Conservation (phyloP, 2,113 vertebrate genomes). For the Dicaeum eximium region DNA sequence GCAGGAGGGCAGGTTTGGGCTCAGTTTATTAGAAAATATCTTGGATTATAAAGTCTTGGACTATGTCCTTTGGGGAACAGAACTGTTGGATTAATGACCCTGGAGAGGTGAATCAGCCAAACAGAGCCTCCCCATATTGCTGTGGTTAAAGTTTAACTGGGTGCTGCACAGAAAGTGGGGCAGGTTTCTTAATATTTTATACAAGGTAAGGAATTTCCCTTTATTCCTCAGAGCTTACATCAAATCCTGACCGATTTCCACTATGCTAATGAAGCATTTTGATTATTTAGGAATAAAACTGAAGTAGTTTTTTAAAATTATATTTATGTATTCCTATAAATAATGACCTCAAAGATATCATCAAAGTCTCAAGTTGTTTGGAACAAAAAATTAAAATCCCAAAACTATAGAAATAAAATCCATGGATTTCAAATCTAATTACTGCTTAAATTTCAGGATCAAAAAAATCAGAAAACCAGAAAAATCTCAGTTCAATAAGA, state of each 20-base stretch:
- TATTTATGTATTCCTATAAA: not conserved
- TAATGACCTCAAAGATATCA: not conserved
- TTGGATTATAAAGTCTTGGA: not conserved
- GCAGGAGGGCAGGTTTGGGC: not conserved
- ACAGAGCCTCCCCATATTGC: not conserved
- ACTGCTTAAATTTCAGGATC: not conserved
- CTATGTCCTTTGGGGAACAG: not conserved
- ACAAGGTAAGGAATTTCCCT: not conserved
- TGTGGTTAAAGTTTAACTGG: slow-evolving; percentile 10
- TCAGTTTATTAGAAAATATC: not conserved
- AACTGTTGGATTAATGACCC: not conserved
- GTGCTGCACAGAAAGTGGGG: not conserved
- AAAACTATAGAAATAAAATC: not conserved
- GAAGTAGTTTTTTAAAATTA: fast-evolving
- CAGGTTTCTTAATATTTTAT: not conserved
- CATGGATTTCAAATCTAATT: not conserved
- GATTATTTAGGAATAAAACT: not conserved
- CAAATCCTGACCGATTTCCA: not conserved
- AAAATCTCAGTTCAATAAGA: not conserved
- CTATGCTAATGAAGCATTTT: fast-evolving
- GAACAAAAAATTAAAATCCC: not conserved
- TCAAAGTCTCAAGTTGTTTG: not conserved
- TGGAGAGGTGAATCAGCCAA: not conserved
- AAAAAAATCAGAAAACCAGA: not conserved
- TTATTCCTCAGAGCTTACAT: not conserved